phyloP scores from a whole-genome alignment of 2,797 vertebrate genomes.

The Trachops cirrhosus region DNA sequence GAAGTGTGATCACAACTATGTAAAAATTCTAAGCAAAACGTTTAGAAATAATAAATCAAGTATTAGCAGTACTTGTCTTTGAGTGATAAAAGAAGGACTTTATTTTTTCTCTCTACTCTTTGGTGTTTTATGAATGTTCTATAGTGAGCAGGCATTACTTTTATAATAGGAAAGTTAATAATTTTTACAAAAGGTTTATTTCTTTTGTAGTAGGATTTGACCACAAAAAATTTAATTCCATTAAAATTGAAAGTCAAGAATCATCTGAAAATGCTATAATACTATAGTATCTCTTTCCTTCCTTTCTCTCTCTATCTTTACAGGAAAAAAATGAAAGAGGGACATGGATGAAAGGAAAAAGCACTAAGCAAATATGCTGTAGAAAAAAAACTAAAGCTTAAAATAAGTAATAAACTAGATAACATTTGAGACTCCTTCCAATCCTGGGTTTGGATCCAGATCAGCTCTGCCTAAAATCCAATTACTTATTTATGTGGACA shows the following conservation, averaged over 20 bases:
- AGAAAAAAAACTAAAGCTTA: background rate
- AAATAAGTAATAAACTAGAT: background rate
- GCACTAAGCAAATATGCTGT: background rate
- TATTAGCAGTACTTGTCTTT: background rate
- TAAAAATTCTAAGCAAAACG: conserved; percentile 34
- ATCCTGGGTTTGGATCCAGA: background rate
- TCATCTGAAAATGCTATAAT: background rate
- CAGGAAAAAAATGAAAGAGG: background rate
- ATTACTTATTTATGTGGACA: background rate
- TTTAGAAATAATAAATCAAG: conserved; percentile 12
- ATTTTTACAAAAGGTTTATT: conserved; percentile 20
- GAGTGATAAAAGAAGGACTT: background rate
- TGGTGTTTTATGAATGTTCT: background rate
- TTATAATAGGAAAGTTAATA: background rate
- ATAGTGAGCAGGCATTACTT: background rate
- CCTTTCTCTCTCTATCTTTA: background rate
- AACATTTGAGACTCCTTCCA: background rate
- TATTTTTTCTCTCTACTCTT: background rate
- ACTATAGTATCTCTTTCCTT: background rate
- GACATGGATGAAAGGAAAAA: background rate
- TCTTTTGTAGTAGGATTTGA: background rate
- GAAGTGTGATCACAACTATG: background rate
- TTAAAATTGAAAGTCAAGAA: conserved; percentile 4
- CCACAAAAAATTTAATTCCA: conserved; percentile 1
- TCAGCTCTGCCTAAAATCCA: conserved; percentile 29